A percentile compares a stretch with the other conserved stretches of the same genome.
phyloP scores from a whole-genome alignment of 2,888 invertebrate species.

The Cerastis leucographa region DNA sequence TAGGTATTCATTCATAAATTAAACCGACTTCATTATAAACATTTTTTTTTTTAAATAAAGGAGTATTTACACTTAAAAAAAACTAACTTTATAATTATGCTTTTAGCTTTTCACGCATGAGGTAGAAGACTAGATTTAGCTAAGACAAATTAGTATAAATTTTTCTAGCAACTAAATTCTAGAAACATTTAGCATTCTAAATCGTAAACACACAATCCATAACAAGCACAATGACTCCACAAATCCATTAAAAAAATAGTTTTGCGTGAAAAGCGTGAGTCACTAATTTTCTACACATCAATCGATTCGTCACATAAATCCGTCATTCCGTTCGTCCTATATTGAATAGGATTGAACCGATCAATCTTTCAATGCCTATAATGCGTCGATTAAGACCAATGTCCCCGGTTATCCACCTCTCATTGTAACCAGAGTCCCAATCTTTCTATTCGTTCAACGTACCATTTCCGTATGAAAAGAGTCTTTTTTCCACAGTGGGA shows the following conservation, averaged over 20 bases:
- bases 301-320: conserved; percentile 16
- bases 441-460: neutral
- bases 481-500: neutral
- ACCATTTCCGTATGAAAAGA: neutral
- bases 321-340: neutral
- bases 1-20: neutral
- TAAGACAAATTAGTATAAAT: no score
- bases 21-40: neutral
- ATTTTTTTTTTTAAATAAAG: no score
- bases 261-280: conserved; percentile 9
- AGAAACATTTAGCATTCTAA: neutral
- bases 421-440: neutral
- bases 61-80: no score
- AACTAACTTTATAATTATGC: no score
- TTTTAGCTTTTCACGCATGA: no score
- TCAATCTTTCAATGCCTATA: neutral
- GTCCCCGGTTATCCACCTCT: neutral
- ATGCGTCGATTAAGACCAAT: neutral
- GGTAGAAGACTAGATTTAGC: no score
- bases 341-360: neutral
- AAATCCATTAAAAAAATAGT: conserved; percentile 9
- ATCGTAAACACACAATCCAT: neutral
- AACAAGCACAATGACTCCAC: neutral
- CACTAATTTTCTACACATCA: conserved; percentile 7
- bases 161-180: neutral